Conservation (phyloP, 2,888 invertebrate genomes). For the Macrosoma leucophasiata region DNA sequence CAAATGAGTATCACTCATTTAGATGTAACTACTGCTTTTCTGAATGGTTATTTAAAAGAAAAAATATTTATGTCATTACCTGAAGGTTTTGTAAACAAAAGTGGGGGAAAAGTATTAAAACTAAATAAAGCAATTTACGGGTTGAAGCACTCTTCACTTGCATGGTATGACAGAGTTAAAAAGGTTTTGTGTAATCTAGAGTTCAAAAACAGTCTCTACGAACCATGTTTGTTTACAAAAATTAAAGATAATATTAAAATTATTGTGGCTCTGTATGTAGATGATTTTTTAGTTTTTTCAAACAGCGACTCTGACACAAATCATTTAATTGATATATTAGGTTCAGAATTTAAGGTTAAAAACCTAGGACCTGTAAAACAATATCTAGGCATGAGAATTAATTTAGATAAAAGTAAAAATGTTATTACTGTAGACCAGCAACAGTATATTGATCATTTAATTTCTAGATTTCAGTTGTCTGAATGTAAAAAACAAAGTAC, state of each 20-base stretch:
- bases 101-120: slow-evolving; percentile 16
- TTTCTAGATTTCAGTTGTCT: slow-evolving; percentile 8
- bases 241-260: slow-evolving; percentile 6
- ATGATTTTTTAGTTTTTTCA: slow-evolving; percentile 15
- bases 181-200: slow-evolving; percentile 13
- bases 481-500: slow-evolving; percentile 9
- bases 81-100: slow-evolving; percentile 18
- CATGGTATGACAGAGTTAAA: slow-evolving; percentile 21
- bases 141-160: slow-evolving; percentile 13
- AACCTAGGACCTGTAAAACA: slow-evolving; percentile 10
- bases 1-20: slow-evolving; percentile 4
- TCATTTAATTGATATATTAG: slow-evolving; percentile 3
- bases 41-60: slow-evolving; percentile 15
- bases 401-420: slow-evolving; percentile 5
- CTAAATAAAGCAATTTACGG: slow-evolving; percentile 8
- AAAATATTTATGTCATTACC: slow-evolving; percentile 14
- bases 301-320: slow-evolving; percentile 8
- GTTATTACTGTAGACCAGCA: slow-evolving; percentile 11
- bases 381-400: slow-evolving; percentile 11
- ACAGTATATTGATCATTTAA: slow-evolving; percentile 9
- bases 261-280: slow-evolving; percentile 14
- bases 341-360: slow-evolving; percentile 12
- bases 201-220: slow-evolving; percentile 21
- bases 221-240: slow-evolving; percentile 25
- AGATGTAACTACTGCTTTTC: slow-evolving; percentile 9